Percentiles rank a stretch among this genome's conserved stretches.
Evolutionary conservation across 1,140 invertebrate species (phyloP).

Genomic region (Eriosoma lanigerum): DNA sequence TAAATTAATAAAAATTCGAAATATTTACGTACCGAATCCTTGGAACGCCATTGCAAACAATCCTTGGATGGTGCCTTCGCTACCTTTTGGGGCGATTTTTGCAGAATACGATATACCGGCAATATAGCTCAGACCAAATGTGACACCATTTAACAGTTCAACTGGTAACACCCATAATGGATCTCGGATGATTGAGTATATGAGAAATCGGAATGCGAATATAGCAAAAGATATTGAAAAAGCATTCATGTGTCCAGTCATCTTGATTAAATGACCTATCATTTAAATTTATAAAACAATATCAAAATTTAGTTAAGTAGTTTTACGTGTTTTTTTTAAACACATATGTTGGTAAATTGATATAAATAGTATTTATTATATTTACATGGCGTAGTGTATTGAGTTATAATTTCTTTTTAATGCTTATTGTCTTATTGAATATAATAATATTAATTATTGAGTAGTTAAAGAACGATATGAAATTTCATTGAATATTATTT

Average conservation of each 20-base stretch:
- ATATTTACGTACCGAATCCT: constrained; percentile 68
- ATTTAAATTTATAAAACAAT: not conserved
- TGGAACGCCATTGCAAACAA: constrained; percentile 83
- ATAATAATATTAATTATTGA: no score
- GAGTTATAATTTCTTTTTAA: no score
- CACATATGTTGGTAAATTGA: no score
- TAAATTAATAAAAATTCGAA: not conserved
- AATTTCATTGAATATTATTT: no score
- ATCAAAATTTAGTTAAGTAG: no score
- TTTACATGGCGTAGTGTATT: no score
- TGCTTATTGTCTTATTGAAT: no score
- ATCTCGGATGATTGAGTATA: constrained; percentile 78
- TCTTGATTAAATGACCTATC: constrained; percentile 73
- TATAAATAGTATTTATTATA: no score
- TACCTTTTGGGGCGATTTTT: constrained; percentile 78
- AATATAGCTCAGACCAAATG: constrained; percentile 85
- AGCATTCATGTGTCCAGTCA: constrained; percentile 77
- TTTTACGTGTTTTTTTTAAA: no score
- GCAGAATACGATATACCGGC: constrained; percentile 87
- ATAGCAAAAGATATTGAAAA: constrained; percentile 78
- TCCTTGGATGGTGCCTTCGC: constrained; percentile 82
- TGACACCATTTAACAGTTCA: constrained; percentile 82
- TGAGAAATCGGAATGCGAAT: constrained; percentile 74
- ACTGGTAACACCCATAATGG: constrained; percentile 82
- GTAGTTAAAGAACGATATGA: no score